Base-by-base conservation (phyloP, 2,113 vertebrate genomes). In the Plecturocebus donacophilus region DNA sequence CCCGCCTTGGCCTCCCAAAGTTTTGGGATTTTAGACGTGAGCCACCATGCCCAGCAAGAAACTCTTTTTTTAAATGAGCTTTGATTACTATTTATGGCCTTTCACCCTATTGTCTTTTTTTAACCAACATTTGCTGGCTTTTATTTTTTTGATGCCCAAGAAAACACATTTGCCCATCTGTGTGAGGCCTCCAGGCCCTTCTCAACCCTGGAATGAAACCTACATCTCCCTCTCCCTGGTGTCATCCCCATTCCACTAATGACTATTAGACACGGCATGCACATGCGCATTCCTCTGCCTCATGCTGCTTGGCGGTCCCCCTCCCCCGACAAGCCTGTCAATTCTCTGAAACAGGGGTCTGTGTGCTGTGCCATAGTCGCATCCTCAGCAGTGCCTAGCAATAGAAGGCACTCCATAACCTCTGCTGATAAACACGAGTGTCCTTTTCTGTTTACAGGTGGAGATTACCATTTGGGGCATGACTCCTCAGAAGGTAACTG, bases 221-320 rank as follows among this genome's bases (percentile, higher is more conserved):
- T 21, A 7, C 14, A 4, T 0, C 17, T 3, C 5, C 1, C 7
- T 9, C 6, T 3, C 42, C 21, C 38, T 3, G 17, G 8, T 0
- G 0, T 19, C 5, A 5, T 30, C 42, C 35, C 11, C 19, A 1
- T 2, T 5, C 16, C 32, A 0, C 21, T 17, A 4, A 10, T 11
- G 30, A 1, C 3, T 2, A 2, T 38, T 0, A 8, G 71, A 8
- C 0, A 0, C 1, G 0, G 10, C 0, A 8, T 14, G 8, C 0
- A 17, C 32, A 7, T 23, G 19, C 47, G 0, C 32, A 0, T 8
- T 8, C 21, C 38, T 45, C 30, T 8, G 6, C 40, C 14, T 8
- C 1, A 2, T 0, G 1, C 16, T 14, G 10, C 7, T 20, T 20
- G 58, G 35, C 54, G 16, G 42, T 20, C 66, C 85, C n/a, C 30